phyloP scores from a whole-genome alignment of 1,140 invertebrate species.

The Thaumatotibia leucotreta region DNA sequence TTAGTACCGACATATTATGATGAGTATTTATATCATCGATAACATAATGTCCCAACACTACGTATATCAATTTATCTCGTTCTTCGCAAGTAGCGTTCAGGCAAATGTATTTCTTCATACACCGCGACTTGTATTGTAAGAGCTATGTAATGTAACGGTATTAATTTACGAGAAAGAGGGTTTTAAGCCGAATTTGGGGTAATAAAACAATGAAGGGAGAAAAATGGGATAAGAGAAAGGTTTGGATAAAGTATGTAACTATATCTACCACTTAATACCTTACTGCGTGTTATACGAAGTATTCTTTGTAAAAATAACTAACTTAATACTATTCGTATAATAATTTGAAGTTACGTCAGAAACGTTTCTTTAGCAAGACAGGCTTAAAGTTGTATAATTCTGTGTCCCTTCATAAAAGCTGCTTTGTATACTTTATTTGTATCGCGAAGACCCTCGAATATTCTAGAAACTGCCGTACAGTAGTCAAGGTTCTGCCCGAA shows the following conservation, averaged over 20 bases:
- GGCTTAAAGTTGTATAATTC: not conserved
- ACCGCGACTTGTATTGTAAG: conserved; percentile 34
- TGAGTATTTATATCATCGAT: not conserved
- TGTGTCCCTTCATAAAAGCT: not conserved
- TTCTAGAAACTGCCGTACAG: not conserved
- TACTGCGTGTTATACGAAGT: too few relatives aligned
- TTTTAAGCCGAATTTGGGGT: conserved; percentile 2
- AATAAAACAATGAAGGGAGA: conserved; percentile 1
- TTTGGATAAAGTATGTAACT: too few relatives aligned
- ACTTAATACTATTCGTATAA: too few relatives aligned
- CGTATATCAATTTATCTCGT: conserved; percentile 41
- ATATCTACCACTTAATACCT: too few relatives aligned
- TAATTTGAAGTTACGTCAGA: not conserved
- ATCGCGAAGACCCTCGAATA: not conserved
- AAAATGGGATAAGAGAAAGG: not conserved
- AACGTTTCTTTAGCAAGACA: not conserved
- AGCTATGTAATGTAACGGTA: conserved; percentile 29
- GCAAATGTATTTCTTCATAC: conserved; percentile 30
- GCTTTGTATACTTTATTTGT: not conserved
- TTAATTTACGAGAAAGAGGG: conserved; percentile 29
- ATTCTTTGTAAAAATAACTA: too few relatives aligned
- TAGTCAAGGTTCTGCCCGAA: conserved; percentile 5
- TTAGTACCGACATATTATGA: too few relatives aligned
- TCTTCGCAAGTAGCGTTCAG: conserved; percentile 16
- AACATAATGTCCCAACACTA: not conserved